Conservation (phyloP, 2,888 invertebrate genomes). For the Linnaemya tessellans region DNA sequence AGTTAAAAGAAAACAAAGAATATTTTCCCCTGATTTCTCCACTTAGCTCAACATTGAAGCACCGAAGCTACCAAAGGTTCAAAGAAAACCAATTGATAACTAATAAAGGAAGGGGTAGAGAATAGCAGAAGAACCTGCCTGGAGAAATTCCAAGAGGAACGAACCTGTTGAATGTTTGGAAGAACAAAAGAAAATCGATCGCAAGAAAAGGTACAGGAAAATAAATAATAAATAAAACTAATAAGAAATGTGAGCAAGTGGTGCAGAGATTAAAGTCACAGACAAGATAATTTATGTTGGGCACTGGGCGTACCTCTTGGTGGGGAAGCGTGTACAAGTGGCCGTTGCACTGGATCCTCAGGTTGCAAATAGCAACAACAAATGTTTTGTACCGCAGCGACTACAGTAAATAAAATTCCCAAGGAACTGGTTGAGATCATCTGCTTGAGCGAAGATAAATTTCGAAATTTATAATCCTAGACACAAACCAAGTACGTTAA, state of each 20-base stretch:
- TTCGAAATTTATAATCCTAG: too few species aligned
- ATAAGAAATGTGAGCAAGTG: slow-evolving; percentile 53
- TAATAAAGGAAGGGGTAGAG: slow-evolving; percentile 35
- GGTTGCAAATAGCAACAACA: too few species aligned
- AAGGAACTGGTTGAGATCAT: too few species aligned
- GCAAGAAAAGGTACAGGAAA: slow-evolving; percentile 2
- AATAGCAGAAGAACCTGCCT: slow-evolving; percentile 39
- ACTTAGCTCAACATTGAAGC: slow-evolving; percentile 42
- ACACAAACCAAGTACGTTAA: too few species aligned
- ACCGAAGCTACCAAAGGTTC: not conserved
- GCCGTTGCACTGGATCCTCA: too few species aligned
- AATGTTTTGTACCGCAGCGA: too few species aligned
- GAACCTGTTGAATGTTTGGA: slow-evolving; percentile 57
- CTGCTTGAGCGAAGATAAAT: too few species aligned
- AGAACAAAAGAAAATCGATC: slow-evolving; percentile 31
- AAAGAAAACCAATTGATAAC: slow-evolving; percentile 38
- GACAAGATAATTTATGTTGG: not conserved
- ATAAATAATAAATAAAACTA: slow-evolving; percentile 30
- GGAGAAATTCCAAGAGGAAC: slow-evolving; percentile 69
- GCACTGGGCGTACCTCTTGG: not conserved
- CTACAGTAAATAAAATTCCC: too few species aligned
- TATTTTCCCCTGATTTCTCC: slow-evolving; percentile 66
- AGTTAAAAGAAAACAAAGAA: slow-evolving; percentile 33
- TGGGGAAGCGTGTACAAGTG: too few species aligned
- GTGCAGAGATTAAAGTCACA: not conserved